Conservation (phyloP, 2,797 vertebrate genomes). For the Clarias pachynema region DNA sequence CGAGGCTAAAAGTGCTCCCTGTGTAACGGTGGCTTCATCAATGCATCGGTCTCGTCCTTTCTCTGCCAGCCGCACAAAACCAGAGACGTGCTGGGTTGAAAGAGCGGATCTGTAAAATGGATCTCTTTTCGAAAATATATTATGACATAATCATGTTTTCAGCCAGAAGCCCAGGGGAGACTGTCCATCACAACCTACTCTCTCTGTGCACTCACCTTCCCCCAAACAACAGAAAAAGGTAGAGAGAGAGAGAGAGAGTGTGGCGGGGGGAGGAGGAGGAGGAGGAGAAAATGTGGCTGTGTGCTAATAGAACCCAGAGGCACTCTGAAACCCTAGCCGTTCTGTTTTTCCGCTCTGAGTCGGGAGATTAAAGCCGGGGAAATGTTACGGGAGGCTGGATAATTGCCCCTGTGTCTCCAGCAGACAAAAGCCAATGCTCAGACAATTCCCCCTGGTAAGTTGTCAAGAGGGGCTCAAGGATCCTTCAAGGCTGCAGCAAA, state of each 20-base stretch:
- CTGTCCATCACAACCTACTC: constrained; percentile 75
- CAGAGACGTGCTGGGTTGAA: constrained; percentile 72
- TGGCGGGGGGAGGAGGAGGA: background rate
- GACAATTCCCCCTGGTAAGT: constrained; percentile 77
- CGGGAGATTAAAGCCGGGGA: constrained; percentile 82
- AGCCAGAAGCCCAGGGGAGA: constrained; percentile 72
- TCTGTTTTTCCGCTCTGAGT: constrained; percentile 77
- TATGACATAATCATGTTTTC: constrained; percentile 84
- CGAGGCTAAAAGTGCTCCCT: constrained; percentile 65
- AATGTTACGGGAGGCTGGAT: constrained; percentile 80
- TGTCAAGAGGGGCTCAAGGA: constrained; percentile 77
- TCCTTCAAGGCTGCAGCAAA: constrained; percentile 78
- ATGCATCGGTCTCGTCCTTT: constrained; percentile 68
- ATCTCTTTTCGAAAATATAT: constrained; percentile 81
- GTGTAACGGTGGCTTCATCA: constrained; percentile 68
- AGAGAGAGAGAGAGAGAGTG: constrained; percentile 7
- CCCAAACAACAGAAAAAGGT: constrained; percentile 42
- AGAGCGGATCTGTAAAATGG: constrained; percentile 77
- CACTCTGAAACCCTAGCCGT: constrained; percentile 78
- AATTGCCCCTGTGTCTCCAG: constrained; percentile 75
- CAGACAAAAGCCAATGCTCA: constrained; percentile 80
- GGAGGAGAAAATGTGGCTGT: constrained; percentile 73
- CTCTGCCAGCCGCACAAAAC: constrained; percentile 70
- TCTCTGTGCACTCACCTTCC: constrained; percentile 67
- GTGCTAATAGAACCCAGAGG: constrained; percentile 83